Conservation (phyloP, 2,888 invertebrate species). For the Tryphoninae sp. region DNA sequence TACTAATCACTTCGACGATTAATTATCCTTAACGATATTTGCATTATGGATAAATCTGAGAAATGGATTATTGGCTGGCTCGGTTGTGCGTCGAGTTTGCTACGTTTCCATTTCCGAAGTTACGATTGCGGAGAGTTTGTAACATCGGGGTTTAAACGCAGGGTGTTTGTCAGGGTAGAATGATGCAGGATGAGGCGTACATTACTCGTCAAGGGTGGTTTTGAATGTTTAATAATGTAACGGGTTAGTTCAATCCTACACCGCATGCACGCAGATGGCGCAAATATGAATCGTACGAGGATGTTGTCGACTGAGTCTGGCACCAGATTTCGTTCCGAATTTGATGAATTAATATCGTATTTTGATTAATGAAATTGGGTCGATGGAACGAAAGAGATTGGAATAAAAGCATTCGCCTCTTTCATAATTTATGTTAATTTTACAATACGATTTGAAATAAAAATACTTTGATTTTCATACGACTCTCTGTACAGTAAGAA, state of each 20-base stretch:
- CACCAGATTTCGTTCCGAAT: too few species aligned
- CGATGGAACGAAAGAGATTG: not conserved
- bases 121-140: slow-evolving; percentile 1
- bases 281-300: too few species aligned
- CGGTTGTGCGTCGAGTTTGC: not conserved
- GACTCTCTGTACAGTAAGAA: slow-evolving; percentile 30
- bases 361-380: not conserved
- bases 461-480: slow-evolving; percentile 16
- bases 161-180: not conserved
- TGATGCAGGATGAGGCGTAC: not conserved
- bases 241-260: too few species aligned
- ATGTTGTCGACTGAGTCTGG: too few species aligned
- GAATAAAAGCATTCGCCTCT: not conserved
- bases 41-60: slow-evolving; percentile 20
- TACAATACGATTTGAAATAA: not conserved
- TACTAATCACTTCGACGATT: slow-evolving; percentile 43
- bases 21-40: slow-evolving; percentile 34
- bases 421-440: not conserved
- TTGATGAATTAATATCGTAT: too few species aligned
- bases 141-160: not conserved
- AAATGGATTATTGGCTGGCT: not conserved
- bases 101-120: not conserved
- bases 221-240: too few species aligned
- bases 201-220: too few species aligned
- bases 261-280: too few species aligned